Evolutionary conservation across 2,113 vertebrate species (phyloP).

Genomic region (Rallus limicola): DNA sequence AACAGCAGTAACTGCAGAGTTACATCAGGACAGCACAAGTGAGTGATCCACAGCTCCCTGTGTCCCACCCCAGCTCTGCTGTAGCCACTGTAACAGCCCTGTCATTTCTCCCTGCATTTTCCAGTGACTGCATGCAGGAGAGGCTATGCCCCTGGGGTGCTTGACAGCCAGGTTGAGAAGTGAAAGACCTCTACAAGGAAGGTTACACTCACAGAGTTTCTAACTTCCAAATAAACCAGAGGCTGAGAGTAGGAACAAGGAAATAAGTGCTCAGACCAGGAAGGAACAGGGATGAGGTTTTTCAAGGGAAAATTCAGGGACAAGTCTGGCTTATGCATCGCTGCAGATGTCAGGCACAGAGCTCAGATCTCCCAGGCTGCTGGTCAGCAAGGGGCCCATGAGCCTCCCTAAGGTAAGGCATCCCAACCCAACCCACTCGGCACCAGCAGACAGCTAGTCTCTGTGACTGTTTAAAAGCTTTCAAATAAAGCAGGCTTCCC

Average conservation of each 20-base stretch:
- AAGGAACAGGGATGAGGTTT: rapidly evolving
- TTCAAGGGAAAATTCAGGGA: not conserved
- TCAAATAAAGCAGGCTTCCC: not conserved
- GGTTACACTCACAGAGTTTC: not conserved
- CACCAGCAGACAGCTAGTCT: not conserved
- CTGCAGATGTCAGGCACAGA: not conserved
- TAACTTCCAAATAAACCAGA: not conserved
- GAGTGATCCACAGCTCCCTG: rapidly evolving
- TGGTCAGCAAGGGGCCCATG: rapidly evolving
- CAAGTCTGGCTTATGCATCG: rapidly evolving
- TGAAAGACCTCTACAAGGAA: not conserved
- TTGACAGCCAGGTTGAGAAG: not conserved
- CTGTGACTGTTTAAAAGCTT: not conserved
- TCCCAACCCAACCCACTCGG: too few relatives aligned
- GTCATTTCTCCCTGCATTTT: not conserved
- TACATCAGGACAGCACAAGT: not conserved
- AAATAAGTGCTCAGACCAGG: not conserved
- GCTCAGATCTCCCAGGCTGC: not conserved
- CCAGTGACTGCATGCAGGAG: not conserved
- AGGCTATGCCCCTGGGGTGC: rapidly evolving
- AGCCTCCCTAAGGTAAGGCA: not conserved
- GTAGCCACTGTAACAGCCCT: rapidly evolving
- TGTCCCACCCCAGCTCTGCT: not conserved
- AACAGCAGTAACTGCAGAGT: not conserved
- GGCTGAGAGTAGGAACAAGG: not conserved